Percentiles rank a stretch among this genome's conserved stretches.
Evolutionary conservation across 2,888 invertebrate genomes (phyloP).

Genomic region (Troilus luridus): DNA sequence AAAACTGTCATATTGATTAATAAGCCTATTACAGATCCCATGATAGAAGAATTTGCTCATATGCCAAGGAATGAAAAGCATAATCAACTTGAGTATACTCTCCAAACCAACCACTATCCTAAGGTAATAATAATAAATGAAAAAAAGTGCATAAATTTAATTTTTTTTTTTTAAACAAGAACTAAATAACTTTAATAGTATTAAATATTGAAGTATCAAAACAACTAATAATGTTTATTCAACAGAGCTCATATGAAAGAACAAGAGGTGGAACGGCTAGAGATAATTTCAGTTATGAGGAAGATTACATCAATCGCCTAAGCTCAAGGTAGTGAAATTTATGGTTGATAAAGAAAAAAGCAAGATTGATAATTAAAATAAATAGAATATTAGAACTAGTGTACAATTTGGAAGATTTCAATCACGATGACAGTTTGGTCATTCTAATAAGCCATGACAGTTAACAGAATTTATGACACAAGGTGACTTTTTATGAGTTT

Average conservation of each 20-base stretch:
- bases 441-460: background rate
- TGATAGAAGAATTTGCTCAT: slow-evolving; percentile 63
- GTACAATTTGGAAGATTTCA: background rate
- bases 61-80: slow-evolving; percentile 62
- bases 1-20: background rate
- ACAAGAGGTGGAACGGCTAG: slow-evolving; percentile 46
- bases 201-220: background rate
- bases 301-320: slow-evolving; percentile 58
- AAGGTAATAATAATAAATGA: slow-evolving; percentile 41
- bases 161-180: background rate
- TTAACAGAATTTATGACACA: background rate
- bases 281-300: slow-evolving; percentile 56
- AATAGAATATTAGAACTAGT: background rate
- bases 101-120: slow-evolving; percentile 45
- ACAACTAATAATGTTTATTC: background rate
- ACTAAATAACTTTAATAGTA: background rate
- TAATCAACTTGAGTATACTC: slow-evolving; percentile 60
- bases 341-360: background rate
- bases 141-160: background rate
- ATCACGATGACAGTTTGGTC: background rate
- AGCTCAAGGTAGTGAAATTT: slow-evolving; percentile 53
- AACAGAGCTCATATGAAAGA: slow-evolving; percentile 51
- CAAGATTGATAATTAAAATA: background rate
- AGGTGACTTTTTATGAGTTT: background rate
- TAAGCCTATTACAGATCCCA: slow-evolving; percentile 60